Base-by-base conservation (phyloP, 2,888 invertebrate species). In the Heterodera filipjevi region DNA sequence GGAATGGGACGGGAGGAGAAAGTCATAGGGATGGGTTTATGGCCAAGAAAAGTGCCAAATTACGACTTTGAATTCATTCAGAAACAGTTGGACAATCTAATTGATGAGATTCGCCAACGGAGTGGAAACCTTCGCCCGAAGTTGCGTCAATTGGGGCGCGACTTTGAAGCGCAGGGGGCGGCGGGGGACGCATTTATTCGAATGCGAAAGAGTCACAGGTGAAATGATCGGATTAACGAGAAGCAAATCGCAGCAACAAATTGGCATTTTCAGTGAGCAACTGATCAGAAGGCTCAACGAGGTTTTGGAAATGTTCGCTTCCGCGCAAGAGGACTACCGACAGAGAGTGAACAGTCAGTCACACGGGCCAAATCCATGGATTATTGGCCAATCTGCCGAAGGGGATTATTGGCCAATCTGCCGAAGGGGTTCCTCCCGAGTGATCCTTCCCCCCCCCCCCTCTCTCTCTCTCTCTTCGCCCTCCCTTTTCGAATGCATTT, bases 321-420 rank as follows among this genome's bases (percentile, higher is more conserved):
- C 85, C 33, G 82, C 86, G 8, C 87, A 88, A 71, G 80, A 82
- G 16, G 87, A 89, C 75, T 88, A 88, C 71, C 84, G 83, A 72
- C 82, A 84, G 19, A 77, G 88, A 8, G 86, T 88, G 16, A 88
- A 87, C n/a, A 86, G 87, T 87, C 70, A 81, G 82, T 74, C 39
- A n/a, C n/a, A n/a, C n/a, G n/a, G 32, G 39, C 39, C 27, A 68
- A 6, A 6, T 16, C 33, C 16, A 5, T 39, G n/a, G n/a, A 6
- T 19, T 5, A 68, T 68, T n/a, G 27, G 68, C 68, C 12, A 39
- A 39, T 10, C 39, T 39, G 8, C n/a, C n/a, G n/a, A n/a, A 12
- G 39, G 5, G 10, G 5, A 35, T 39, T 39, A 39, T 39, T 6
- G 8, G 8, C 39, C 12, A 39, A 39, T 10, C 39, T 39, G 8